A percentile compares a stretch with the other conserved stretches of the same genome.
These are phyloP conservation scores for Apocrypta bakeri DNA, from an alignment of 1,140 invertebrate species.

Conservation along the genomic window DNA sequence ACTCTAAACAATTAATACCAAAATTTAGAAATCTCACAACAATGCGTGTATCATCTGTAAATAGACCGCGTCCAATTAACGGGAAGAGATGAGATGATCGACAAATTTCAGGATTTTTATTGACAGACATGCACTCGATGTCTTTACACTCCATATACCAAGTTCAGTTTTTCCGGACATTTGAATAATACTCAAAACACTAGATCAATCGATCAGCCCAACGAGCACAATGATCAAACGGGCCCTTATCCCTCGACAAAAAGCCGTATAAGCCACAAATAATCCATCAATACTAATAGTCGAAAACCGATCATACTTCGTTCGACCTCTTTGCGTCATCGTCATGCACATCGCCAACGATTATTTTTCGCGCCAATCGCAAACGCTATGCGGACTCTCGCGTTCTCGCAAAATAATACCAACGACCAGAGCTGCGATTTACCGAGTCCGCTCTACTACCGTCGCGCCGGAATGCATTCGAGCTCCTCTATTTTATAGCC, in stretches of 20 bases:
- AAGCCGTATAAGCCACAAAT: no score
- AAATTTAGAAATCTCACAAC: no score
- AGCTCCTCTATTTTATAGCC: slow-evolving; percentile 28
- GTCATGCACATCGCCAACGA: no score
- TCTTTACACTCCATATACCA: no score
- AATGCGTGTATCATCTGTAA: not conserved
- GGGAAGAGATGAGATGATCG: not conserved
- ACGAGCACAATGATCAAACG: not conserved
- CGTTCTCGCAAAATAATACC: no score
- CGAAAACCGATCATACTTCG: no score
- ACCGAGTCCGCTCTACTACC: not conserved
- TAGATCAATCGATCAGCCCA: not conserved
- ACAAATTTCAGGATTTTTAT: not conserved
- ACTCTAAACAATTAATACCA: no score
- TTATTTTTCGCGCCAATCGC: not conserved
- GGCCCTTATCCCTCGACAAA: no score
- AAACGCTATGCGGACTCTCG: no score
- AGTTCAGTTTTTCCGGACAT: not conserved
- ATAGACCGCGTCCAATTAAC: not conserved
- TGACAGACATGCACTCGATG: not conserved
- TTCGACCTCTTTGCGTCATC: no score
- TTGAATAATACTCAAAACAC: not conserved
- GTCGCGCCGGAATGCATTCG: not conserved
- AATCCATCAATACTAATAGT: no score
- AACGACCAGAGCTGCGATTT: not conserved